Evolutionary conservation across 2,888 invertebrate species (phyloP).

Genomic region (Myopa testacea): DNA sequence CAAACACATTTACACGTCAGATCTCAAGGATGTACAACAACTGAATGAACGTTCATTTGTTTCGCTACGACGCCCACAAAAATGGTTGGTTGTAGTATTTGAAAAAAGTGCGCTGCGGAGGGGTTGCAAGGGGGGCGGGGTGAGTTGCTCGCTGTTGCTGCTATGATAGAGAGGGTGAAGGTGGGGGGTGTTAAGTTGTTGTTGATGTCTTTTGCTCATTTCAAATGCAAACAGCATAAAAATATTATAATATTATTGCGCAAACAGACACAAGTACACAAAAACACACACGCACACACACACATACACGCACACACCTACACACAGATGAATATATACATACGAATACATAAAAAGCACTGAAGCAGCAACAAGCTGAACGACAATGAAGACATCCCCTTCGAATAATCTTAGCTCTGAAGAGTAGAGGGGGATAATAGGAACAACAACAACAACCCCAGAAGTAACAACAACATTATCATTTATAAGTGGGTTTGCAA

Average conservation of each 20-base stretch:
- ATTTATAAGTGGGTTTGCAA: slow-evolving; percentile 2
- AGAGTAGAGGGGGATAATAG: too few relatives aligned
- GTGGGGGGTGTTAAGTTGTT: not conserved
- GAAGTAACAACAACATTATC: not conserved
- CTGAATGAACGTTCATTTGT: slow-evolving; percentile 15
- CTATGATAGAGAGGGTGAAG: not conserved
- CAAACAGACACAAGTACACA: too few relatives aligned
- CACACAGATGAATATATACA: too few relatives aligned
- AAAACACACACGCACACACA: too few relatives aligned
- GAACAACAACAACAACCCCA: not conserved
- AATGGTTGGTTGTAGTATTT: not conserved
- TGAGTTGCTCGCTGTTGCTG: not conserved
- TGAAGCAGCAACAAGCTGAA: not conserved
- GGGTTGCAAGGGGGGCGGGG: not conserved
- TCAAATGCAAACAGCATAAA: slow-evolving; percentile 3
- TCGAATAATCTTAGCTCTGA: too few relatives aligned
- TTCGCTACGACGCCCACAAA: slow-evolving; percentile 30
- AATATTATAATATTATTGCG: not conserved
- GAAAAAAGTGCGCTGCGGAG: not conserved
- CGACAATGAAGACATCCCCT: too few relatives aligned
- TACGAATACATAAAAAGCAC: not conserved
- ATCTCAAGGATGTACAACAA: slow-evolving; percentile 5
- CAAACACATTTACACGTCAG: not conserved
- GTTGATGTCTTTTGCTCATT: slow-evolving; percentile 22
- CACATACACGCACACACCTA: too few relatives aligned